Base-by-base conservation (phyloP, 2,888 invertebrate genomes). In the Stratiomys singularior region DNA sequence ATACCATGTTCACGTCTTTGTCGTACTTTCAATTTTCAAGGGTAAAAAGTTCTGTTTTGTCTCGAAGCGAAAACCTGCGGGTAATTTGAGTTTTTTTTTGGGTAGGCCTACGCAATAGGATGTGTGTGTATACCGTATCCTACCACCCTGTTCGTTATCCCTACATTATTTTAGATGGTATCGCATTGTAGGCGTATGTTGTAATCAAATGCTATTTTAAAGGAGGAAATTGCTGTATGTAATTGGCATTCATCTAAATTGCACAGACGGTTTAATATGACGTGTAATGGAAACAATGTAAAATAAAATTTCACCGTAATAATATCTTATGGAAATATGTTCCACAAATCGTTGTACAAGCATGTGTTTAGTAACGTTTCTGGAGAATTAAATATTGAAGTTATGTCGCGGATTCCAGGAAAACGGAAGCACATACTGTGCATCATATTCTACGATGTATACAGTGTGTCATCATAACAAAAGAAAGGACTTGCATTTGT, bases 161-260 rank as follows among this genome's bases (percentile, higher is more conserved):
- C 47, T 47, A 30, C 15, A 5, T 15, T 47, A 15, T 66, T 66
- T 66, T 64, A 13, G 64, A 30, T 28, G 60, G 13, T 28, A 30
- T 28, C 64, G n/a, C n/a, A 46, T 72, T 56, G 28, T 58, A 56
- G 72, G 72, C 72, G 72, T 28, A 37, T 58, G 74, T 37, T 37
- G 37, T 74, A 74, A 74, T 74, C 60, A 74, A 74, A 58, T 74
- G 74, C 74, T 69, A 47, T 69, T 69, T 69, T 47, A 44, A 21
- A 44, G 21, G 44, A 30, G 58, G 44, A 74, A 74, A 58, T 74
- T 74, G 52, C 44, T 23, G 74, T 21, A 25, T 37, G 30, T 74
- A 74, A 74, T 74, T 74, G 60, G 74, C 74, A 44, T 37, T 60
- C 60, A 60, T 58, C 21, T 58, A 74, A 74, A 74, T 74, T 74